phyloP scores from a whole-genome alignment of 1,140 invertebrate species.

The Drosophila nasuta region DNA sequence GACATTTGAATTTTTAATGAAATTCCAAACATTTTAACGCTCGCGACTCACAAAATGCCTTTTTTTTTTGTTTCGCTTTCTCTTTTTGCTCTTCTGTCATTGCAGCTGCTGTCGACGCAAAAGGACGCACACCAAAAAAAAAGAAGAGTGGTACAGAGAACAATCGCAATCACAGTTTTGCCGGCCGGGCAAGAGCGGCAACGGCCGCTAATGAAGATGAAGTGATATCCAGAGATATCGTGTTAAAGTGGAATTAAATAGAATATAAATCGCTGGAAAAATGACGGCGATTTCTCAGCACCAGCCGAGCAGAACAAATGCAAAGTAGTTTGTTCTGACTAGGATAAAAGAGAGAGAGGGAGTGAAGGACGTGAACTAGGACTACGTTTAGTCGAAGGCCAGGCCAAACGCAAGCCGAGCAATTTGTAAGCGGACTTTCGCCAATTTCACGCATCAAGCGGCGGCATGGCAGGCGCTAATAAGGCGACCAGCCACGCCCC shows the following conservation, averaged over 20 bases:
- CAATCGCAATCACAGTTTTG: constrained; percentile 32
- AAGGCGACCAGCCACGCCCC: constrained; percentile 71
- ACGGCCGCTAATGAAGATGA: constrained; percentile 75
- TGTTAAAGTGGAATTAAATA: constrained; percentile 76
- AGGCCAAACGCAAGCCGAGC: constrained; percentile 15
- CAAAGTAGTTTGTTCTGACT: constrained; percentile 64
- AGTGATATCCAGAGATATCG: constrained; percentile 65
- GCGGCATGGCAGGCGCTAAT: constrained; percentile 77
- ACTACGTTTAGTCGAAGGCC: not conserved
- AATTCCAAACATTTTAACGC: constrained; percentile 82
- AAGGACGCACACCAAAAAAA: not conserved
- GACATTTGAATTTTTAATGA: constrained; percentile 83
- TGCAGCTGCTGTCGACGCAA: constrained; percentile 47
- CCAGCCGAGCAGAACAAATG: constrained; percentile 75
- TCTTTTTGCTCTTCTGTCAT: constrained; percentile 14
- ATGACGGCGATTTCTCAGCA: constrained; percentile 78
- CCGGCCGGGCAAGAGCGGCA: constrained; percentile 27
- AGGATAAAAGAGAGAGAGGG: too few species aligned
- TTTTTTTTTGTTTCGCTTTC: constrained; percentile 34
- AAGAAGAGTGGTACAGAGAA: constrained; percentile 14
- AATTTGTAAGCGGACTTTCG: constrained; percentile 38
- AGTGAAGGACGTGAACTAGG: not conserved
- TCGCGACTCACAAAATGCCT: constrained; percentile 46
- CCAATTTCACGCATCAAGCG: constrained; percentile 77
- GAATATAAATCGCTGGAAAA: constrained; percentile 81